Percentiles rank a stretch among this genome's conserved stretches.
Conservation (phyloP, 2,888 invertebrate species). For the Melanostoma mellinum region DNA sequence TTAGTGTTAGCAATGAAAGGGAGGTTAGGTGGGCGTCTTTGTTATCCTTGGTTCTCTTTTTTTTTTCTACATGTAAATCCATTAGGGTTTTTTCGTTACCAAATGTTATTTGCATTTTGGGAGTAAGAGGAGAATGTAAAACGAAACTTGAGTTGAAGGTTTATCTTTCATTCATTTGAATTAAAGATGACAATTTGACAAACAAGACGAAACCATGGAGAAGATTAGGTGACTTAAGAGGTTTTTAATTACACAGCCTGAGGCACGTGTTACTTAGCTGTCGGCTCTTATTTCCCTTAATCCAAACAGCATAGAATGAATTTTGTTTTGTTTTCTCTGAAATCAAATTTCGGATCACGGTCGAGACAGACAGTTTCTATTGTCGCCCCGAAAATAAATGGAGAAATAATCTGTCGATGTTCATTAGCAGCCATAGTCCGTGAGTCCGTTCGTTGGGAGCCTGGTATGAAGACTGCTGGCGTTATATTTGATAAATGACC, state of each 20-base stretch:
- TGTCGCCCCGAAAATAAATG: not conserved
- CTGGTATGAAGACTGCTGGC: not conserved
- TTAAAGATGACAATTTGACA: constrained; percentile 35
- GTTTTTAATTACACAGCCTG: constrained; percentile 25
- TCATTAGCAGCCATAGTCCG: constrained; percentile 1
- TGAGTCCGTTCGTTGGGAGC: too few species aligned
- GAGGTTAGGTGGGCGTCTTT: not conserved
- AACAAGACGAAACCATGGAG: not conserved
- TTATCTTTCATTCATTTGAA: constrained; percentile 8
- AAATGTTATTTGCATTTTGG: constrained; percentile 3
- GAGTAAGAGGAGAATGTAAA: not conserved
- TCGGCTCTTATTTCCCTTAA: not conserved
- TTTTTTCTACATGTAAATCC: not conserved
- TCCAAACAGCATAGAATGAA: not conserved
- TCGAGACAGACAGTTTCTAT: not conserved
- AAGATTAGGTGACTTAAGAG: constrained; percentile 20
- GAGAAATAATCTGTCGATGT: not conserved
- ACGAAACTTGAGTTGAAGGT: not conserved
- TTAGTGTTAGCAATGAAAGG: not conserved
- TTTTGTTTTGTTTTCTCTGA: not conserved
- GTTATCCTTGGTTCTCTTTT: not conserved
- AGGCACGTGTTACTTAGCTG: not conserved
- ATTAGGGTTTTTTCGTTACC: not conserved
- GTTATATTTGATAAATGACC: constrained; percentile 2
- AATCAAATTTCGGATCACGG: not conserved